A percentile compares a stretch with the other conserved stretches of the same genome.
phyloP scores from a whole-genome alignment of 35 echinoderm and acorn worm species.

The Ptychodera flava region DNA sequence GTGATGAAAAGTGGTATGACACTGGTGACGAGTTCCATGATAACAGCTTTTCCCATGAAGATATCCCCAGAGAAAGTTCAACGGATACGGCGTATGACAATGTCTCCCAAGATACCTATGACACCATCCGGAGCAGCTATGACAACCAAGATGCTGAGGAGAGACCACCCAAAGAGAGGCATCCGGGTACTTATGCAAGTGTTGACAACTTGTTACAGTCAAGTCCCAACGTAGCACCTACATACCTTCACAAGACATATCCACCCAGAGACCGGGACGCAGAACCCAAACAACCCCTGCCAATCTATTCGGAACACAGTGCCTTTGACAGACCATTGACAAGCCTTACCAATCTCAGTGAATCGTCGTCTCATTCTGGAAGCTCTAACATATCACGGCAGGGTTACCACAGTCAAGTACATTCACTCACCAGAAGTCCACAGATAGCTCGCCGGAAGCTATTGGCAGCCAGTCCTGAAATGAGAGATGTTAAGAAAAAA shows the following conservation, averaged over 20 bases:
- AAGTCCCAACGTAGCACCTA: background rate
- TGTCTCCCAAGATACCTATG: conserved; percentile 7
- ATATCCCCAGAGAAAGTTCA: conserved; percentile 56
- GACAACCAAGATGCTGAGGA: background rate
- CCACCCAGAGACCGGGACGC: background rate
- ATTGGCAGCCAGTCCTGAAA: background rate
- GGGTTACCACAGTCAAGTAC: background rate
- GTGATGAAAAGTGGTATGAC: conserved; percentile 95
- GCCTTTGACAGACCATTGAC: background rate
- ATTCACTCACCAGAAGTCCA: background rate
- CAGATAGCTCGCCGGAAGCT: background rate
- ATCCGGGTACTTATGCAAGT: background rate
- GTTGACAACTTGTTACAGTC: background rate
- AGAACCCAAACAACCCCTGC: background rate
- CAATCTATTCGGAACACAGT: background rate
- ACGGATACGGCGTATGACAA: conserved; percentile 31
- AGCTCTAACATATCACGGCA: background rate
- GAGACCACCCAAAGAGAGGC: conserved; percentile 14
- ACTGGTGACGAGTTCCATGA: conserved; percentile 30
- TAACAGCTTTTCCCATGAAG: conserved; percentile 47
- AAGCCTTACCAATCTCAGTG: background rate
- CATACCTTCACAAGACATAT: background rate
- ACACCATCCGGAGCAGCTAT: background rate
- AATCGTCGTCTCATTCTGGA: background rate
- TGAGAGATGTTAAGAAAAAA: background rate